Base-by-base conservation (phyloP, 2,113 vertebrate genomes). In the Marcusenius ussheri region DNA sequence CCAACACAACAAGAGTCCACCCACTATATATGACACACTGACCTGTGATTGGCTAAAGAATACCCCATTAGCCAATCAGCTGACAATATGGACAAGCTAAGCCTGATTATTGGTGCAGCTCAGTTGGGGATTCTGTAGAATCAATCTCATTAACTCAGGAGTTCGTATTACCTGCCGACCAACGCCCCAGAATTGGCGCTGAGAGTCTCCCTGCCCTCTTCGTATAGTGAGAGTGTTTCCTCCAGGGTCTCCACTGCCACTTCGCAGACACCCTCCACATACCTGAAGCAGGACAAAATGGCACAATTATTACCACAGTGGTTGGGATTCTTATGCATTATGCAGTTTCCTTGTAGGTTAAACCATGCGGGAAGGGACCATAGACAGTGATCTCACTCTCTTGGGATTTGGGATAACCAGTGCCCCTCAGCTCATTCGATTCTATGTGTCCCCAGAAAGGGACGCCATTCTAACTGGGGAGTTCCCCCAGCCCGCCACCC, bases 181-280 rank as follows among this genome's bases (percentile, higher is more conserved):
- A 87, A 15, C 15, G 88, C 66, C 80, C 85, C 92, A 42, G 90
- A 1, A 11, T 45, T 92, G 83, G 87, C 80, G 85, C 70, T 93
- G 87, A 93, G 90, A 19, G 80, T 89, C 50, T 93, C 90, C 42
- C 90, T 93, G 92, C 93, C 92, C 42, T 93, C 92, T 90, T 94
- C 92, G 89, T 93, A 96, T 86, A 93, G 91, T 92, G 31, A 87
- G n/a, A 31, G 95, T 91, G 90, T 94, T 91, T 94, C 95, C 66
- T 92, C 93, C 83, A 91, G 86, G 66, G 92, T 95, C 80, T 45
- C 15, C 56, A 94, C 93, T 87, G 93, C 93, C 90, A 92, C 92
- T 88, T 91, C 90, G 89, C 92, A 74, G 21, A 90, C 31, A 90
- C 89, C 77, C 88, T 91, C 94, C 10, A 96, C 92, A 70, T 95